Percentiles rank a stretch among this genome's conserved stretches.
Evolutionary conservation across 2,888 invertebrate species (phyloP).

Genomic region (Nyleta sp.): DNA sequence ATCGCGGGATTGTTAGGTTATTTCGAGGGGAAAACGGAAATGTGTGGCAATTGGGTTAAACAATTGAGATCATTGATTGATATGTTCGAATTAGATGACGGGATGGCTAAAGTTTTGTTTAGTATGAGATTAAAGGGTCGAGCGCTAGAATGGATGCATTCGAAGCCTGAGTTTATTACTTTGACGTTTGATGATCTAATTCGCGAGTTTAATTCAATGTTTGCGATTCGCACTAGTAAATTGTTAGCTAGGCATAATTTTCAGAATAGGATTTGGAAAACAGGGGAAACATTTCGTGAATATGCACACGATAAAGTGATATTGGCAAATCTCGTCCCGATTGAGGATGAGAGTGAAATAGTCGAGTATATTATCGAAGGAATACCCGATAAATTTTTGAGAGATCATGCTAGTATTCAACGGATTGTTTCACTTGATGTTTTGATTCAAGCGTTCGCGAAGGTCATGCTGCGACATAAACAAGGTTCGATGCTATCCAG

Average conservation of each 20-base stretch:
- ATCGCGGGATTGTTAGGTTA: conserved; percentile 1
- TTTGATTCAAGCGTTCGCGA: no score
- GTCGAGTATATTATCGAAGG: neutral
- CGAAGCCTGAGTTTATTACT: neutral
- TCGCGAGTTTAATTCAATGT: neutral
- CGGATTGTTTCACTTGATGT: neutral
- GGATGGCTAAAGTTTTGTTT: neutral
- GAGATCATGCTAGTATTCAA: neutral
- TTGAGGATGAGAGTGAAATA: neutral
- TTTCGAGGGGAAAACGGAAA: neutral
- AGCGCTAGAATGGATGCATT: neutral
- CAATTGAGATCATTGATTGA: neutral
- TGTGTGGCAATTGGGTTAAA: neutral
- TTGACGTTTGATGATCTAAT: neutral
- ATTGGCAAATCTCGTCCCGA: neutral
- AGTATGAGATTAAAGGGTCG: neutral
- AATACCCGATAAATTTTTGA: neutral
- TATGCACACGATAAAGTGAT: neutral
- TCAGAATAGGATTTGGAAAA: neutral
- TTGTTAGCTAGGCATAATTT: neutral
- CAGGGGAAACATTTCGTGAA: neutral
- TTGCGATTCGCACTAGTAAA: neutral
- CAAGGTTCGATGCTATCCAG: no score
- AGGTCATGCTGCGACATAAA: no score
- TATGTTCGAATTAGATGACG: neutral